A percentile compares a stretch with the other conserved stretches of the same genome.
Evolutionary conservation across 2,797 vertebrate species (phyloP).

Genomic region (Tachyglossus aculeatus): DNA sequence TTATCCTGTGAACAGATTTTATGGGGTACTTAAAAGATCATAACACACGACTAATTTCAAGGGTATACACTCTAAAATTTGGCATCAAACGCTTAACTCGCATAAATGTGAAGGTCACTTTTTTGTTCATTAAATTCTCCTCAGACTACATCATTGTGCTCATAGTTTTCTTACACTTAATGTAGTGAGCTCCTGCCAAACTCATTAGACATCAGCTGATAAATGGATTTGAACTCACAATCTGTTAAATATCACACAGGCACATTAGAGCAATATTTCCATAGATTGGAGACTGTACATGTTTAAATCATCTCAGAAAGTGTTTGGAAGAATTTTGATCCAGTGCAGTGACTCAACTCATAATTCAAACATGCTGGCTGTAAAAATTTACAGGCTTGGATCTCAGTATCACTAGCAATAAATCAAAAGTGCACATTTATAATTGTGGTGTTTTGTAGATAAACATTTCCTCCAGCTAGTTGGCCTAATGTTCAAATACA

Average conservation of each 20-base stretch:
- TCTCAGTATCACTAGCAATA: slow-evolving; percentile 45
- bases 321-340: slow-evolving; percentile 55
- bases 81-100: slow-evolving; percentile 62
- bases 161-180: slow-evolving; percentile 61
- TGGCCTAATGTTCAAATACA: slow-evolving; percentile 19
- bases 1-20: background rate
- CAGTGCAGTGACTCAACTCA: slow-evolving; percentile 52
- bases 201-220: slow-evolving; percentile 72
- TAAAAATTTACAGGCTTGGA: slow-evolving; percentile 63
- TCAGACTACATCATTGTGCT: slow-evolving; percentile 56
- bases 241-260: slow-evolving; percentile 69
- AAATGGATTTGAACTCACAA: slow-evolving; percentile 69
- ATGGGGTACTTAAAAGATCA: slow-evolving; percentile 13
- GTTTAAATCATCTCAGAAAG: slow-evolving; percentile 64
- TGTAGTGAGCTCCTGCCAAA: slow-evolving; percentile 50
- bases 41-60: slow-evolving; percentile 50
- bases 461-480: slow-evolving; percentile 52
- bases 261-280: slow-evolving; percentile 60
- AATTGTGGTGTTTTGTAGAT: slow-evolving; percentile 30
- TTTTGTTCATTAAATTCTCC: slow-evolving; percentile 69
- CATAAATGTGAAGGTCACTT: slow-evolving; percentile 62
- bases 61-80: slow-evolving; percentile 47
- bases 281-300: slow-evolving; percentile 52
- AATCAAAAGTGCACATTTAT: slow-evolving; percentile 55
- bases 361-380: slow-evolving; percentile 60